Percentiles rank a stretch among this genome's conserved stretches.
Evolutionary conservation across 2,113 vertebrate genomes (phyloP).

Genomic region (Notarius lentiginosus): DNA sequence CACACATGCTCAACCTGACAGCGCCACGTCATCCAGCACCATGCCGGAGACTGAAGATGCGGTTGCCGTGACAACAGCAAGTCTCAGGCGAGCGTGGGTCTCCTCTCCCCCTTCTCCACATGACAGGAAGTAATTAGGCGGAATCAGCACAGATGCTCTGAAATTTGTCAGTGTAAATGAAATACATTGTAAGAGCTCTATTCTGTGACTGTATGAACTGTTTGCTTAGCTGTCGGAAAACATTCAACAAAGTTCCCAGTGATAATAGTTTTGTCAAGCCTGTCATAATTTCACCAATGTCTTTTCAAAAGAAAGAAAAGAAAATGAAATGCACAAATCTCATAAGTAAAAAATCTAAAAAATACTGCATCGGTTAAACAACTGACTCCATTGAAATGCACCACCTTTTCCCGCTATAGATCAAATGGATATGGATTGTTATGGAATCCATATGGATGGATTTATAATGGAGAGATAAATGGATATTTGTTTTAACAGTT

Average conservation of each 20-base stretch:
- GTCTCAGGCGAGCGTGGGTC: conserved; percentile 6
- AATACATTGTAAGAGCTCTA: neutral
- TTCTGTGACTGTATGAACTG: neutral
- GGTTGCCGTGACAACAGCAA: conserved; percentile 44
- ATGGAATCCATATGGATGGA: neutral
- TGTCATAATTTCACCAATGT: too few relatives aligned
- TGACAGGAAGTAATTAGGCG: conserved; percentile 52
- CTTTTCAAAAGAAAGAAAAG: neutral
- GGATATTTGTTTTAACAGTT: neutral
- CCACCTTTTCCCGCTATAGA: neutral
- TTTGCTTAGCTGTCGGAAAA: neutral
- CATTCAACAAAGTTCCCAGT: too few relatives aligned
- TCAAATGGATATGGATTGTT: neutral
- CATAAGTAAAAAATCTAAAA: neutral
- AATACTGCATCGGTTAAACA: neutral
- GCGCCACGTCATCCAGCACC: conserved; percentile 16
- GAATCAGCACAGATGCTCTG: conserved; percentile 47
- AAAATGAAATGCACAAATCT: neutral
- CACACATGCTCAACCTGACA: conserved; percentile 2
- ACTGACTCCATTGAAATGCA: neutral
- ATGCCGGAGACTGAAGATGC: conserved; percentile 29
- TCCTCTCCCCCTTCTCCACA: conserved; percentile 3
- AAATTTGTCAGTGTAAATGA: conserved; percentile 23
- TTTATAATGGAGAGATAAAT: neutral
- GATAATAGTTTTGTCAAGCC: too few relatives aligned